Base-by-base conservation (phyloP, 92 coral and sea anemone genomes). In the Palythoa heliodiscus region DNA sequence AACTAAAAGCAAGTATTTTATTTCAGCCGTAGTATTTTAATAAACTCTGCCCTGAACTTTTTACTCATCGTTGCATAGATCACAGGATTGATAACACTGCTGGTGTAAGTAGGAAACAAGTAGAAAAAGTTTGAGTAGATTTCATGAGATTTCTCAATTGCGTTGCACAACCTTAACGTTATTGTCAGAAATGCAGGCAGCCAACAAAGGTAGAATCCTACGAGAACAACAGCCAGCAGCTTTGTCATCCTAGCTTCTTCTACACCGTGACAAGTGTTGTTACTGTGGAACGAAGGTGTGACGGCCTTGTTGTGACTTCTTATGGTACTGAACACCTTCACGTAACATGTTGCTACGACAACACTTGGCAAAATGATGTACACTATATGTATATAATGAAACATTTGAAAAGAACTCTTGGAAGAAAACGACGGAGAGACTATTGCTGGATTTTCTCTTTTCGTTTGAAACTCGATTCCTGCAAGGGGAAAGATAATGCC, bases 21-120 rank as follows among this genome's bases (percentile, higher is more conserved):
- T 20, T 61, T 37, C 15, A 57, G 22, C 19, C 83, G 83, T 35
- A 78, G 53, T 78, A 78, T 78, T 37, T 39, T 78, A 25, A 40
- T 10, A 11, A 78, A 78, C 38, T 60, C 83, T 17, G 52, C 11
- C 54, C 71, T 78, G 50, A 78, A 78, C 35, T 38, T 38, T 39
- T 61, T 63, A 20, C 83, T 78, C 83, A 78, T 78, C 19, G 71
- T 60, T 29, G 71, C 83, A 78, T 57, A 78, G 22, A 78, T 78
- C 50, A 78, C 52, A 38, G 83, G 83, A 25, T 78, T 78, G 7
- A 60, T 78, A 3, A 39, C 35, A 19, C 83, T 60, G 70, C 83
- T 78, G 2, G 70, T 39, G 71, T 78, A 78, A 5, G 71, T 71
- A 17, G 83, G 83, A 14, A 78, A 78, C 29, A 61, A 20, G 40